Base-by-base conservation (phyloP, 2,797 vertebrate genomes). In the Macroramphosus scolopax region DNA sequence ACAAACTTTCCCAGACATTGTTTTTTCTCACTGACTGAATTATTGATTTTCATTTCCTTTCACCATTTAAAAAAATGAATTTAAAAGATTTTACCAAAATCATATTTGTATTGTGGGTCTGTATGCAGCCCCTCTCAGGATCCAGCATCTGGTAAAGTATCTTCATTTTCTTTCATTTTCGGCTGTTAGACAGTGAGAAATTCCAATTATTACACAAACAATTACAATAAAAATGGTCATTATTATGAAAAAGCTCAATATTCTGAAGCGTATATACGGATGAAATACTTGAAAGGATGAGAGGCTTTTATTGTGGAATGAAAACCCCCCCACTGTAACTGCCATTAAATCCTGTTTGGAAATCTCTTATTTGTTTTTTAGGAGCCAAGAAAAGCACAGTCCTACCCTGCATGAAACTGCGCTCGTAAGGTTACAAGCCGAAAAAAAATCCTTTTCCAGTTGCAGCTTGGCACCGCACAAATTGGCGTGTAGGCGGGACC, bases 401-500 rank as follows among this genome's bases (percentile, higher is more conserved):
- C 36, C 62, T 37, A 8, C 40, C 8, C 42, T 25, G 33, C 36
- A 12, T 38, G 47, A 65, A 56, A 12, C 53, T 25, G 35, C 17
- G 1, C 60, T 51, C 3, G 25, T 51, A 66, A 56, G 63, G 52
- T 34, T 61, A 62, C 63, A 46, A 10, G n/a, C 58, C 44, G 60
- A 43, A 68, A 66, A 80, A 65, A n/a, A n/a, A n/a, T n/a, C 36
- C 54, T 47, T 34, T 60, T 72, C 55, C 68, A 74, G 60, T 77
- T 68, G 37, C 63, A 59, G 78, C 63, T 69, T 85, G 79, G 82
- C 78, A 79, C 50, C 15, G 72, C 76, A 60, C 82, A 80, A 78
- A 83, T 74, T 76, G 83, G 78, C 69, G 51, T 77, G 75, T 75
- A 75, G 86, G 85, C 80, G 74, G 80, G 72, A 70, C 78, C 82